A percentile compares a stretch with the other conserved stretches of the same genome.
Evolutionary conservation across 1,140 invertebrate genomes (phyloP).

Genomic region (Thaumetopoea pityocampa): DNA sequence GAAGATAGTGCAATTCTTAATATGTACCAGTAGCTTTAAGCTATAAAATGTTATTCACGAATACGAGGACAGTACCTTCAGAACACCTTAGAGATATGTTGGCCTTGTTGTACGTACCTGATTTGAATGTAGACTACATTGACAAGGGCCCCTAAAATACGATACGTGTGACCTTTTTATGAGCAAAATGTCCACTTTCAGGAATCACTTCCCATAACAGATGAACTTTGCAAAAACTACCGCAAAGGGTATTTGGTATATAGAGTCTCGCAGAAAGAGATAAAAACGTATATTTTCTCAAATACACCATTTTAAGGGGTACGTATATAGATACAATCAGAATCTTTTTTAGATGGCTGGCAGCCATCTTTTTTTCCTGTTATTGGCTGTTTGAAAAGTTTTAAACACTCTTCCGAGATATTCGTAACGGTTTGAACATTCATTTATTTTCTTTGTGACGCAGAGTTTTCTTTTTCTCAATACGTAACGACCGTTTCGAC

Average conservation of each 20-base stretch:
- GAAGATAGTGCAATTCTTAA: no score
- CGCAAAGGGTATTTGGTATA: constrained; percentile 4
- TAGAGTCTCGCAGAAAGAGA: constrained; percentile 7
- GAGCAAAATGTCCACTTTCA: constrained; percentile 12
- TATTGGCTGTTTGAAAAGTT: background rate
- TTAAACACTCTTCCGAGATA: background rate
- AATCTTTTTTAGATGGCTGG: background rate
- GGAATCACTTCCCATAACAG: constrained; percentile 1
- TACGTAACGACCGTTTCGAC: background rate
- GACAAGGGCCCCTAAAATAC: constrained; percentile 40
- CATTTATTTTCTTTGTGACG: background rate
- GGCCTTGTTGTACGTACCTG: constrained; percentile 3
- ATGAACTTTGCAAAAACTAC: constrained; percentile 13
- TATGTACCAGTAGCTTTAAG: no score
- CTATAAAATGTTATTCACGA: no score
- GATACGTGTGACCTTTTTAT: constrained; percentile 19
- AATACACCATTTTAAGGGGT: constrained; percentile 1
- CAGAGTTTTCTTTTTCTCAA: background rate
- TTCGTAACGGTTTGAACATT: background rate
- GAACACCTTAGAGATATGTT: constrained; percentile 7
- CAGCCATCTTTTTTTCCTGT: constrained; percentile 5
- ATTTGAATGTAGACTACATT: constrained; percentile 30
- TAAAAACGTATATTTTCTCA: constrained; percentile 2
- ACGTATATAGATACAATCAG: constrained; percentile 1
- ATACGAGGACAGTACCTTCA: constrained; percentile 1